Evolutionary conservation across 2,888 invertebrate genomes (phyloP), one percentile per base, ranked within the genome.

Genomic region (Melanostoma scalare): DNA sequence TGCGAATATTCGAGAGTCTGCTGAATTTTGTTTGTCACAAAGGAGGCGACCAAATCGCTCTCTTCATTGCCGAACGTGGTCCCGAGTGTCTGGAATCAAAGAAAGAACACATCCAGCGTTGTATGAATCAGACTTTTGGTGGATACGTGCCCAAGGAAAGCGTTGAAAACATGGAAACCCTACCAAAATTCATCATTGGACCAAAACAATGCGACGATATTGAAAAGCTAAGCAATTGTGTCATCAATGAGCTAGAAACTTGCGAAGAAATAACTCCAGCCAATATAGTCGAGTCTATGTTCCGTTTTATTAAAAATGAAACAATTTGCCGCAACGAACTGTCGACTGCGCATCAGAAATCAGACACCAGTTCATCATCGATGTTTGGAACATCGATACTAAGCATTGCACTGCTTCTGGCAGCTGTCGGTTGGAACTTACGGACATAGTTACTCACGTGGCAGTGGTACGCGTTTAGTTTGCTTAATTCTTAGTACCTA

Each of bases 21-120:
- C 91, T 94, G 0, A 93, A 94, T 86, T 96, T 96, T 88, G 92
- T 95, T 33, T 96, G 96, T 88, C 94, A 93, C 87, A 96, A 96
- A 87, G 95, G 96, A 86, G 96, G 96, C 6, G 96, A 96, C 89
- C 94, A 96, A 86, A 95, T 96, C 87, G 96, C 96, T 0, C 91
- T 96, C 87, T 96, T 96, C 89, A 95, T 96, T 73, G 94, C 96
- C 1, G 96, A 96, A 88, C 94, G 94, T n/a, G 96, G 96, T 0
- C 94, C 94, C 6, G 95, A 96, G 88, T 96, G 96, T 88, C 91
- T 96, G 78, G 87, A 92, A 73, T 92, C 92, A 0, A 94, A 94
- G 82, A 92, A 93, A 79, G 92, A 93, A 0, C 93, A 91, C 1
- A 92, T 96, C 42, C 92, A 93, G 87, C 88, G 91, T 2, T 96